These are phyloP conservation scores for Stichodactyla mertensii DNA, from an alignment of 64 coral and sea anemone genomes.

Conservation along the genomic window DNA sequence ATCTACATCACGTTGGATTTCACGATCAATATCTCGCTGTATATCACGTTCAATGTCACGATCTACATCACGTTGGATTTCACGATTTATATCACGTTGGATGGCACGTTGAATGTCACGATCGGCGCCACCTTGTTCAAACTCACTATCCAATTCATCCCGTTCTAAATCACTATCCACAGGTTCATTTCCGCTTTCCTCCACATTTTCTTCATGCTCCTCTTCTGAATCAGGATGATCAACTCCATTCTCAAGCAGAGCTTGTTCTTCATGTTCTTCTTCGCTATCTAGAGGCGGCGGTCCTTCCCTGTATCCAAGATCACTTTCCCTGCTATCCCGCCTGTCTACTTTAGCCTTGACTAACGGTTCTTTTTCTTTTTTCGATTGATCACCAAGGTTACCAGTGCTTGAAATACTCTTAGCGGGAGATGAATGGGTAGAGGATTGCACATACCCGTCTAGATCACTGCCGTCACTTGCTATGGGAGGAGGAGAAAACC, in stretches of 20 bases:
- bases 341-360: background rate
- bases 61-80: background rate
- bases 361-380: background rate
- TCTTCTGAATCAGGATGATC: conserved; percentile 11
- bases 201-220: background rate
- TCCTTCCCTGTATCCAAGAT: conserved; percentile 30
- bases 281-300: conserved; percentile 61
- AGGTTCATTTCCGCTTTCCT: background rate
- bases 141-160: background rate
- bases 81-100: background rate
- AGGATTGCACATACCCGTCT: conserved; percentile 9
- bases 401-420: conserved; percentile 21
- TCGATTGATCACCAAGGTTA: background rate
- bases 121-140: background rate
- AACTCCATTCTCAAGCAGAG: conserved; percentile 4
- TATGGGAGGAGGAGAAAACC: conserved; percentile 24
- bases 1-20: background rate
- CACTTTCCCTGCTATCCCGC: conserved; percentile 32
- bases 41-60: background rate
- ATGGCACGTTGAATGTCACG: background rate
- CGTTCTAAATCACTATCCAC: background rate
- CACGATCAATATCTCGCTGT: background rate
- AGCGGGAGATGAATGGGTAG: background rate
- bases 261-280: conserved; percentile 37
- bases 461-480: conserved; percentile 1